Evolutionary conservation across 2,797 vertebrate species (phyloP).

Genomic region (Dicrostonyx torquatus): DNA sequence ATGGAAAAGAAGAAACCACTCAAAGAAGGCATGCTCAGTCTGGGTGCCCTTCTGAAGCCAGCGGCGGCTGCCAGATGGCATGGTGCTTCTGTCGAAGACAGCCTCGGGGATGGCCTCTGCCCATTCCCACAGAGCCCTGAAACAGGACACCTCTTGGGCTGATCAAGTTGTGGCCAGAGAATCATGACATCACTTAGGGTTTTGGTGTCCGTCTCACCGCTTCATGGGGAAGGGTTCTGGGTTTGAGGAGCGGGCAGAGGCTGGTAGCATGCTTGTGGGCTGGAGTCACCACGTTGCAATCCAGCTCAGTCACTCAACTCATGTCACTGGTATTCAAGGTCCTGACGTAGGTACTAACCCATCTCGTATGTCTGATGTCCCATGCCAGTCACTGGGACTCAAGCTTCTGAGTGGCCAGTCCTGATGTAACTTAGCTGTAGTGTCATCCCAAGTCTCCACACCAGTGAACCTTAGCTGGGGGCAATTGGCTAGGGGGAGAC

Average conservation of each 20-base stretch:
- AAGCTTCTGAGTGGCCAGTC: not conserved
- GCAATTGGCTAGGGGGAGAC: not conserved
- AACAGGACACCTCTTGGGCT: not conserved
- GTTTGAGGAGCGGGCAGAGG: not conserved
- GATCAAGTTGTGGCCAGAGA: not conserved
- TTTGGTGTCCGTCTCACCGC: not conserved
- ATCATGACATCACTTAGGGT: constrained; percentile 37
- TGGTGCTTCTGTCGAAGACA: not conserved
- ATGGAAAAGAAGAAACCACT: constrained; percentile 29
- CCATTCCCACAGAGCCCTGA: constrained; percentile 23
- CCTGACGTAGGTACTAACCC: not conserved
- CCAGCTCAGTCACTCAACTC: fast-evolving
- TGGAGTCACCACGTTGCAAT: not conserved
- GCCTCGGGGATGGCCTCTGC: not conserved
- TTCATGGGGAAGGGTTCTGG: not conserved
- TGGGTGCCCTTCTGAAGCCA: not conserved
- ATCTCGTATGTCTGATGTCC: not conserved
- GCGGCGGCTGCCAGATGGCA: not conserved
- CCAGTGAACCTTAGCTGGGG: not conserved
- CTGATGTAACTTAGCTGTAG: fast-evolving
- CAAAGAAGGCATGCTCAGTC: not conserved
- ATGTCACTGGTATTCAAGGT: not conserved
- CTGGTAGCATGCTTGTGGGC: constrained; percentile 36
- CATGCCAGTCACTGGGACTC: not conserved
- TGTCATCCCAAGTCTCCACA: not conserved